Conservation (phyloP, 2,888 invertebrate genomes). For the Nemoura dubitans region DNA sequence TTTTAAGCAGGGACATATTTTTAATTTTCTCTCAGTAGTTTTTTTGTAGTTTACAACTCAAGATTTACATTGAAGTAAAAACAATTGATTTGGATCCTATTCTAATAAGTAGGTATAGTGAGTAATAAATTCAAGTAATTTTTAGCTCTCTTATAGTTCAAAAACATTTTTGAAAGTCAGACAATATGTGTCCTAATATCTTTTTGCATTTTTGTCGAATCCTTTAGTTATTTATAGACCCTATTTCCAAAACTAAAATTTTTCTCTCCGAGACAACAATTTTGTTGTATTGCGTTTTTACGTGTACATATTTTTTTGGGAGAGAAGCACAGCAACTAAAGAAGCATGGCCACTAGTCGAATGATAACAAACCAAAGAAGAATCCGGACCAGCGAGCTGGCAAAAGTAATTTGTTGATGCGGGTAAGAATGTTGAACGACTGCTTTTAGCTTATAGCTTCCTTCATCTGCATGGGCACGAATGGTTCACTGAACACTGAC, state of each 20-base stretch:
- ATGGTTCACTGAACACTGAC: slow-evolving; percentile 7
- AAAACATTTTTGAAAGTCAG: too few species aligned
- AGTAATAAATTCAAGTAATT: too few species aligned
- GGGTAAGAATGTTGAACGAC: slow-evolving; percentile 19
- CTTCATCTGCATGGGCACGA: slow-evolving; percentile 26
- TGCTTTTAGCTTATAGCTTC: slow-evolving; percentile 34
- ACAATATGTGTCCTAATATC: too few species aligned
- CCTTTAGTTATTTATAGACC: too few species aligned
- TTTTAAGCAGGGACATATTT: not conserved
- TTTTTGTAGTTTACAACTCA: too few species aligned
- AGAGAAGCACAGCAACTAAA: slow-evolving; percentile 19
- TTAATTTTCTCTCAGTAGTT: not conserved
- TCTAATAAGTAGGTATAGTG: too few species aligned
- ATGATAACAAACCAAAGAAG: slow-evolving; percentile 29
- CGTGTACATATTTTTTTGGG: slow-evolving; percentile 20
- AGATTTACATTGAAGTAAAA: too few species aligned
- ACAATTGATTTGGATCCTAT: too few species aligned
- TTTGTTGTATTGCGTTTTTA: not conserved
- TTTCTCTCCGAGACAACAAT: not conserved
- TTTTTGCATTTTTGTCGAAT: too few species aligned
- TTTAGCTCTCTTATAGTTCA: too few species aligned
- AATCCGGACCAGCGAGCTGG: not conserved
- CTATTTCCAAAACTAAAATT: too few species aligned
- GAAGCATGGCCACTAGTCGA: slow-evolving; percentile 28
- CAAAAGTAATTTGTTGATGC: not conserved